Percentiles rank a stretch among this genome's conserved stretches.
These are phyloP conservation scores for Limnephilus rhombicus DNA, from an alignment of 2,888 invertebrate species.

Conservation along the genomic window DNA sequence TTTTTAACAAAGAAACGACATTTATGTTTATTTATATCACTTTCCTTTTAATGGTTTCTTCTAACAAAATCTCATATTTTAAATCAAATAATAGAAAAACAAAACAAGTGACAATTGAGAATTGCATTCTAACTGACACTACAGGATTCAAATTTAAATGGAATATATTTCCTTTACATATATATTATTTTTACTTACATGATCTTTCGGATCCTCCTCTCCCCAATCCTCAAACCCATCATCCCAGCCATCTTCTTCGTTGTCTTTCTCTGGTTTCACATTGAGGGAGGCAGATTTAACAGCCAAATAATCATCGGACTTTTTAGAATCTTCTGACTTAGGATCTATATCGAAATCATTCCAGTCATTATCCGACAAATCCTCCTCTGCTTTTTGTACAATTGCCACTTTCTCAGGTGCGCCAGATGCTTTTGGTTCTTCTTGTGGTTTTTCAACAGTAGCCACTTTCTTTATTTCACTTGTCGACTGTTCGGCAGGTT, in stretches of 20 bases:
- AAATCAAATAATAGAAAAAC: no score
- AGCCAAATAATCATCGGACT: slow-evolving; percentile 64
- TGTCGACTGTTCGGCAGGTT: background rate
- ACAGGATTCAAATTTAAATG: no score
- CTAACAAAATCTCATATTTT: no score
- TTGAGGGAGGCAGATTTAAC: slow-evolving; percentile 68
- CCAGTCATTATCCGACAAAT: slow-evolving; percentile 73
- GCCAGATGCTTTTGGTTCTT: background rate
- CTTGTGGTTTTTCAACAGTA: background rate
- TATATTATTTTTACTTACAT: slow-evolving; percentile 21
- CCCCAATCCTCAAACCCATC: slow-evolving; percentile 77
- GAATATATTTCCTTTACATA: no score
- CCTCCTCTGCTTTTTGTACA: slow-evolving; percentile 2
- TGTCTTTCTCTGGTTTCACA: slow-evolving; percentile 70
- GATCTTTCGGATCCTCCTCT: slow-evolving; percentile 64
- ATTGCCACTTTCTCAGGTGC: background rate
- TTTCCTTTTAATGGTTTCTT: no score
- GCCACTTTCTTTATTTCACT: background rate
- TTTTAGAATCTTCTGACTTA: slow-evolving; percentile 7
- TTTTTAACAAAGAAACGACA: no score
- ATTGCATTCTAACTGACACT: no score
- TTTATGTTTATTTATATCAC: no score
- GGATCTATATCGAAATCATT: slow-evolving; percentile 75
- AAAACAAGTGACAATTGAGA: no score
- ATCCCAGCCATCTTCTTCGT: slow-evolving; percentile 74